A percentile compares a stretch with the other conserved stretches of the same genome.
phyloP scores from a whole-genome alignment of 1,140 invertebrate genomes.

The Pseudomyrmex dendroicus region DNA sequence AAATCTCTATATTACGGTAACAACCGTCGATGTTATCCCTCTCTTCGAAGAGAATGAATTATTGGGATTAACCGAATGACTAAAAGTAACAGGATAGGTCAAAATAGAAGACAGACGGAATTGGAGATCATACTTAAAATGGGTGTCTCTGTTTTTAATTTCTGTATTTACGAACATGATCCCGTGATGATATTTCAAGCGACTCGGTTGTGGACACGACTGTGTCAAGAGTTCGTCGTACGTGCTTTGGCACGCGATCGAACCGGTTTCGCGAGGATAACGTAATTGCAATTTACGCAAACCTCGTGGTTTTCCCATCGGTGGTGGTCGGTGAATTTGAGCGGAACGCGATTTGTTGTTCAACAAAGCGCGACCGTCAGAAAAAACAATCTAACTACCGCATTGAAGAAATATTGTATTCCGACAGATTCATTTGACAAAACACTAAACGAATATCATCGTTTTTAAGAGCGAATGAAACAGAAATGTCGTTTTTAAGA shows the following conservation, averaged over 20 bases:
- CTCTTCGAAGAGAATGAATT: slow-evolving; percentile 56
- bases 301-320: neutral
- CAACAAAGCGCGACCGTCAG: neutral
- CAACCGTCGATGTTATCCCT: slow-evolving; percentile 1
- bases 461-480: too few relatives aligned
- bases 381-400: neutral
- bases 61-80: neutral
- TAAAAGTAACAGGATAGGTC: neutral
- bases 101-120: neutral
- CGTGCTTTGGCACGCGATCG: slow-evolving; percentile 44
- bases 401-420: neutral
- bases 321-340: neutral
- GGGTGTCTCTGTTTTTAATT: neutral
- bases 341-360: slow-evolving; percentile 19
- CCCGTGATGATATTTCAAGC: slow-evolving; percentile 5
- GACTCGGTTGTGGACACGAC: slow-evolving; percentile 2
- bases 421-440: too few relatives aligned
- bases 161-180: slow-evolving; percentile 21
- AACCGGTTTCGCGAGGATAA: slow-evolving; percentile 43
- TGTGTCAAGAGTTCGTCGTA: slow-evolving; percentile 46
- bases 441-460: too few relatives aligned
- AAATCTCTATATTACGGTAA: slow-evolving; percentile 10
- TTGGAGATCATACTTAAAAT: slow-evolving; percentile 25
- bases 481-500: too few relatives aligned
- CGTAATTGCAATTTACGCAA: slow-evolving; percentile 50